phyloP scores from a whole-genome alignment of 2,113 vertebrate species.

The Gambusia affinis region DNA sequence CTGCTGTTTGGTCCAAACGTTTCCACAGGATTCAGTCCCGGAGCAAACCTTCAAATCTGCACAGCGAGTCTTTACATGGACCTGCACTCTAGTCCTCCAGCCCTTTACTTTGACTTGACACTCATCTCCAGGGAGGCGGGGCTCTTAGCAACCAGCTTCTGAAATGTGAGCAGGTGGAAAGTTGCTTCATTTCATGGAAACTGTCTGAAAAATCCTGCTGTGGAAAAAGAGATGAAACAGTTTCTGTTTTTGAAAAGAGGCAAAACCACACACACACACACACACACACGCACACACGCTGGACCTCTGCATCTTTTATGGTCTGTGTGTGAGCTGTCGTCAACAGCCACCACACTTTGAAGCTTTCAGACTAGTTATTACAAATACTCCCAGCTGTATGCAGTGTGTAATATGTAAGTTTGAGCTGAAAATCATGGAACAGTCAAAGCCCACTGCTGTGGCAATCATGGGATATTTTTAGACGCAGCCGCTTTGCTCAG shows the following conservation, averaged over 20 bases:
- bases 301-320: conserved; percentile 4
- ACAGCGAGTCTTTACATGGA: conserved; percentile 66
- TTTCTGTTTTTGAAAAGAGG: conserved; percentile 57
- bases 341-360: conserved; percentile 23
- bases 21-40: conserved; percentile 2
- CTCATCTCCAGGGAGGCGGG: conserved; percentile 24
- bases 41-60: conserved; percentile 49
- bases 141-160: conserved; percentile 51
- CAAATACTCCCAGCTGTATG: not conserved
- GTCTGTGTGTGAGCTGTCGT: conserved; percentile 25
- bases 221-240: conserved; percentile 44
- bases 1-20: not conserved
- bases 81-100: conserved; percentile 62
- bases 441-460: not conserved
- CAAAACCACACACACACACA: conserved; percentile 7
- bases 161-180: conserved; percentile 68
- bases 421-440: not conserved
- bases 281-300: conserved; percentile 19
- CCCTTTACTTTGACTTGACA: conserved; percentile 64
- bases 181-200: conserved; percentile 56
- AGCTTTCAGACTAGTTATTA: conserved; percentile 30
- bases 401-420: not conserved
- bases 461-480: conserved; percentile 37
- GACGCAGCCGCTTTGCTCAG: conserved; percentile 21
- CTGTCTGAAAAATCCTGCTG: conserved; percentile 39